Evolutionary conservation across 1,140 invertebrate genomes (phyloP).

Genomic region (Himalopsyche phryganea): DNA sequence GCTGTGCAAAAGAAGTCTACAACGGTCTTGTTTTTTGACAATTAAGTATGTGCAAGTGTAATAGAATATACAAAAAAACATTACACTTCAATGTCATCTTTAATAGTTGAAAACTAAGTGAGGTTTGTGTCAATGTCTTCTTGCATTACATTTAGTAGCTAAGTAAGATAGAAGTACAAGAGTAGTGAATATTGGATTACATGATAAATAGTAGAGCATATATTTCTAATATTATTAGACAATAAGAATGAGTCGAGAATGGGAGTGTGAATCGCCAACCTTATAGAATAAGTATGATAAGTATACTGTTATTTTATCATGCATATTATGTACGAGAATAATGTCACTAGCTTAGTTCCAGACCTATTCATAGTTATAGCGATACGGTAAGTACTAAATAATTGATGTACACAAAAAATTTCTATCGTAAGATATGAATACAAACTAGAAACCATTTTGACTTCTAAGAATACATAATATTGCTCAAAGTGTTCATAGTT

Average conservation of each 20-base stretch:
- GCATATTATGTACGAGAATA: background rate
- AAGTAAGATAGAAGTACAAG: conserved; percentile 31
- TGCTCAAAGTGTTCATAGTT: too few species aligned
- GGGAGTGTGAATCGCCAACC: conserved; percentile 14
- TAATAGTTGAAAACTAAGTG: too few species aligned
- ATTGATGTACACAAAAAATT: background rate
- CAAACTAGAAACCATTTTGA: background rate
- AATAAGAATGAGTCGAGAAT: conserved; percentile 27
- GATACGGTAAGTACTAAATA: background rate
- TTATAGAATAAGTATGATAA: conserved; percentile 27
- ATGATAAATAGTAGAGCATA: conserved; percentile 30
- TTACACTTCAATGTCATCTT: too few species aligned
- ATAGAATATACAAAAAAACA: too few species aligned
- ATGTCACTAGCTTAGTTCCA: conserved; percentile 2
- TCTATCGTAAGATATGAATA: background rate
- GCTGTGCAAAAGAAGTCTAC: too few species aligned
- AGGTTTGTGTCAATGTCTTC: too few species aligned
- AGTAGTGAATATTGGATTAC: conserved; percentile 33
- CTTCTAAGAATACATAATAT: too few species aligned
- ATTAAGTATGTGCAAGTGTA: too few species aligned
- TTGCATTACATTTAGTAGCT: conserved; percentile 23
- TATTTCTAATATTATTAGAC: conserved; percentile 30
- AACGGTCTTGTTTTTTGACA: too few species aligned
- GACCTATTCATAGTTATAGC: conserved; percentile 5
- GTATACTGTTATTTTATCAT: conserved; percentile 9